A percentile compares a stretch with the other conserved stretches of the same genome.
phyloP scores from a whole-genome alignment of 2,113 vertebrate genomes.

The Rhabdornis inornatus region DNA sequence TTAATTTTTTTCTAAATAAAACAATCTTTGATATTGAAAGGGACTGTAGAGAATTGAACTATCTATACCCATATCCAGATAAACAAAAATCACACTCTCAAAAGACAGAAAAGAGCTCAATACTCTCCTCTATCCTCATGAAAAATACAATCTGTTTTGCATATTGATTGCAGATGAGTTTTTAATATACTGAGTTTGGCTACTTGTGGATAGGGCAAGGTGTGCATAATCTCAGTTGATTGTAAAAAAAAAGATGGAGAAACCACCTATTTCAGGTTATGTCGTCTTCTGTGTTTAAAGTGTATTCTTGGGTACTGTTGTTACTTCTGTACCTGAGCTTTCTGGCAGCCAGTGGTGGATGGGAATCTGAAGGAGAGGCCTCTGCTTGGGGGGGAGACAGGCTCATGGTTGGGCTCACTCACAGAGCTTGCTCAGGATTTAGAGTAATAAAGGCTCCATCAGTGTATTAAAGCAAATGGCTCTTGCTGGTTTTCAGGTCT shows the following conservation, averaged over 20 bases:
- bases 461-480: not conserved
- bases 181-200: not conserved
- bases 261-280: not conserved
- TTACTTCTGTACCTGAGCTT: not conserved
- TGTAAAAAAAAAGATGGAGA: not conserved
- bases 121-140: conserved; percentile 19
- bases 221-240: not conserved
- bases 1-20: conserved; percentile 56
- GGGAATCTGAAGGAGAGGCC: not conserved
- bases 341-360: not conserved
- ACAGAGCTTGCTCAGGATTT: not conserved
- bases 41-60: conserved; percentile 21
- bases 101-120: not conserved
- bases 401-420: not conserved
- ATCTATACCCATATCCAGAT: not conserved
- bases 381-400: not conserved
- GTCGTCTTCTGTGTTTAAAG: not conserved
- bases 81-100: conserved; percentile 24
- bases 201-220: not conserved
- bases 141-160: not conserved
- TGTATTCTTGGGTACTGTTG: rapidly evolving
- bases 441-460: not conserved
- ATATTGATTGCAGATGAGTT: conserved; percentile 1
- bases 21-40: conserved; percentile 18
- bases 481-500: not conserved